A percentile compares a stretch with the other conserved stretches of the same genome.
Evolutionary conservation across 2,797 vertebrate genomes (phyloP).

Genomic region (Scomberomorus guttatus): DNA sequence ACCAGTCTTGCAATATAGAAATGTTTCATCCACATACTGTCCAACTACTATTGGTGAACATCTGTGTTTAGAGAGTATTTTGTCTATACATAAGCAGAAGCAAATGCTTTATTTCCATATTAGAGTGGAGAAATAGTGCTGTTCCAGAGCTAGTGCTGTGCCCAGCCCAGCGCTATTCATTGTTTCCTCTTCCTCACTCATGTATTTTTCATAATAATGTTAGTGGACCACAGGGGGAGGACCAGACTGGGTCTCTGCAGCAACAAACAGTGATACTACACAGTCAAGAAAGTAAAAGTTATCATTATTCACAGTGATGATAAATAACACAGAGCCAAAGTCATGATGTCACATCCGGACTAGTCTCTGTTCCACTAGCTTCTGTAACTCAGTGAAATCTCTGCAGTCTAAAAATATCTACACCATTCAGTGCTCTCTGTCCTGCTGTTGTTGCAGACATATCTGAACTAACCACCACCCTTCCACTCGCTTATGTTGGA

Average conservation of each 20-base stretch:
- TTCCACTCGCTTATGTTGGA: no score
- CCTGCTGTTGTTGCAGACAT: no score
- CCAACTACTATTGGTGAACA: neutral
- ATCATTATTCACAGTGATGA: neutral
- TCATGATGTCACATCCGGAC: no score
- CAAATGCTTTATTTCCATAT: neutral
- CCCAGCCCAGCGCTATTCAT: neutral
- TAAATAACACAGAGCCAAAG: neutral
- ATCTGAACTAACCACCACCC: no score
- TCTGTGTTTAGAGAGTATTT: neutral
- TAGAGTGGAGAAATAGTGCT: no score
- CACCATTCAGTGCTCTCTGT: no score
- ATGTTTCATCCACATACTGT: neutral
- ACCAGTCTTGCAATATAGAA: neutral
- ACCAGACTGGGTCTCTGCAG: neutral
- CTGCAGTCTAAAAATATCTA: no score
- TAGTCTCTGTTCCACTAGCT: no score
- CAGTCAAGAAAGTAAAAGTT: neutral
- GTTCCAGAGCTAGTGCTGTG: no score
- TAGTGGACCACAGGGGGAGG: neutral
- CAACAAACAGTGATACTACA: neutral
- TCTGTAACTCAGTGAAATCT: no score
- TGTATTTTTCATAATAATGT: neutral
- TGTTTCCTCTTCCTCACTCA: constrained; percentile 5
- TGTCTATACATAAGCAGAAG: neutral